Evolutionary conservation across 2,888 invertebrate genomes (phyloP), one percentile per base, ranked within the genome.

Genomic region (Nomada lathburiana): DNA sequence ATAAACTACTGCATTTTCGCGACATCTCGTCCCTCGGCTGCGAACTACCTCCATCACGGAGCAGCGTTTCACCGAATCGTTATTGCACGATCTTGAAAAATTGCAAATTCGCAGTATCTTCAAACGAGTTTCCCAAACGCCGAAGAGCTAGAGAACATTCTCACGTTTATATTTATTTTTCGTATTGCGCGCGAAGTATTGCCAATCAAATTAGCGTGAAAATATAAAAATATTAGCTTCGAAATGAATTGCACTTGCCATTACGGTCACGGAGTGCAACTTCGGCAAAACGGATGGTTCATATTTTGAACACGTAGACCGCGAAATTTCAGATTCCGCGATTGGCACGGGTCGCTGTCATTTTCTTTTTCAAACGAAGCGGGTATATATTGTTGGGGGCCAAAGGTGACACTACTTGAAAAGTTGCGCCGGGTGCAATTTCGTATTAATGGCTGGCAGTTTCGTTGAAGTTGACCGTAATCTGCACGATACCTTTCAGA

Each of bases 401-500:
- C 50, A 59, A 29, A 20, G 53, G 47, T 52, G 75, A 80, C 73
- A 74, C 44, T 60, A 69, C 65, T 80, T 75, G 13, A 71, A 72
- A 76, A 78, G 67, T 83, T 73, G 70, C 73, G 74, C 67, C 36
- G 13, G 42, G 55, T 18, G 76, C 81, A 83, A 81, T 74, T 81
- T 71, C 78, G 50, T 76, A 76, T 83, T 85, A 83, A 76, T 68
- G 52, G 57, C 59, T 65, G 59, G 63, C 64, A 68, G 36, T 68
- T 80, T 55, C 42, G 42, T n/a, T 63, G 9, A 59, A 80, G 69
- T 77, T 72, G 52, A 53, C 47, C 36, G 16, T 23, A 68, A 64
- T 75, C 64, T 77, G 26, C 65, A 18, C 50, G 52, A 60, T 65
- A 60, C 68, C 72, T 77, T 69, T 52, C 63, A 20, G 57, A 82